Percentiles rank a stretch among this genome's conserved stretches.
These are phyloP conservation scores for Agonopterix heracliana DNA, from an alignment of 2,888 invertebrate genomes.

Conservation along the genomic window DNA sequence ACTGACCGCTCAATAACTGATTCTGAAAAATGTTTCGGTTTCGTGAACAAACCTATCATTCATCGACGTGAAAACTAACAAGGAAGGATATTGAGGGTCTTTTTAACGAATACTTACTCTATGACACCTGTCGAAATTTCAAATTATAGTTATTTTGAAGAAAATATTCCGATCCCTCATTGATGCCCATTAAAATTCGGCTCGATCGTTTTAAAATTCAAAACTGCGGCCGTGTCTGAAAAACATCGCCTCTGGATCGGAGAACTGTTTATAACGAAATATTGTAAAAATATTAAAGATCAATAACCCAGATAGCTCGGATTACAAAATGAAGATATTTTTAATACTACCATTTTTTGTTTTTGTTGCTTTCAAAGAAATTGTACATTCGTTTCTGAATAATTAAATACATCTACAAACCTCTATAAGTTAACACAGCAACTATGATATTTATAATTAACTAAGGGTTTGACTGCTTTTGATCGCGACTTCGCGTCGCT, in stretches of 20 bases:
- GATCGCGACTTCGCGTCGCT: no score
- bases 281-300: conserved; percentile 6
- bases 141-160: conserved; percentile 13
- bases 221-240: conserved; percentile 16
- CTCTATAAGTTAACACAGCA: no score
- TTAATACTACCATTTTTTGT: no score
- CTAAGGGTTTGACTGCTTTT: no score
- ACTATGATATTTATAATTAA: no score
- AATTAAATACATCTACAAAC: no score
- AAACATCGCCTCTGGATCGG: conserved; percentile 9
- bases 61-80: background rate
- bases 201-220: conserved; percentile 21
- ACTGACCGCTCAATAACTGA: conserved; percentile 1
- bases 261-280: conserved; percentile 4
- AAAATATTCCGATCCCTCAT: conserved; percentile 21
- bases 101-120: background rate
- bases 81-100: no score
- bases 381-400: no score
- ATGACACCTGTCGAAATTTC: conserved; percentile 15
- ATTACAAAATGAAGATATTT: no score
- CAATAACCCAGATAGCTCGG: no score
- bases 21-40: background rate
- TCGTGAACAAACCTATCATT: background rate
- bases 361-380: no score
- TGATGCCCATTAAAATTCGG: conserved; percentile 33